These are phyloP conservation scores for Nautilus pompilius DNA, from an alignment of 1,140 invertebrate genomes.

Conservation along the genomic window DNA sequence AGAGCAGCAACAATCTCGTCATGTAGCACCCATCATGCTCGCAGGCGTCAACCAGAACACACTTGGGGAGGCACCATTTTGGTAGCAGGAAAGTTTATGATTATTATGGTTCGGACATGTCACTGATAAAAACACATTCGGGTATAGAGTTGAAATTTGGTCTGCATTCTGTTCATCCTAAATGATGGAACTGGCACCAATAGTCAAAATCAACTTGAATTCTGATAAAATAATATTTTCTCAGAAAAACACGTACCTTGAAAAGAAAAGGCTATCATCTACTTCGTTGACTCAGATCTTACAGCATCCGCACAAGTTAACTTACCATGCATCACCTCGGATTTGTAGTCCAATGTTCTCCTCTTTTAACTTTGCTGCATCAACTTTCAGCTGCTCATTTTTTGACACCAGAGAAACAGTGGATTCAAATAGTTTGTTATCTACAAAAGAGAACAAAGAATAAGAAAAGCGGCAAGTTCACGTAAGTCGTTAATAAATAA, in stretches of 20 bases:
- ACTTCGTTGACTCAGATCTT: too few relatives aligned
- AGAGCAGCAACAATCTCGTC: not conserved
- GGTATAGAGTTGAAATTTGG: too few relatives aligned
- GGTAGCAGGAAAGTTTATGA: not conserved
- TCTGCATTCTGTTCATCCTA: too few relatives aligned
- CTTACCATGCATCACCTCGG: constrained; percentile 35
- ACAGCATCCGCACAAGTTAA: too few relatives aligned
- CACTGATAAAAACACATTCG: too few relatives aligned
- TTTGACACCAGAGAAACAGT: constrained; percentile 73
- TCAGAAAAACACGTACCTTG: too few relatives aligned
- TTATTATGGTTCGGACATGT: too few relatives aligned
- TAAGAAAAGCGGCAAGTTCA: not conserved
- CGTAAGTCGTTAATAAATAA: not conserved
- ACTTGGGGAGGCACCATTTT: not conserved
- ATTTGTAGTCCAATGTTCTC: constrained; percentile 57
- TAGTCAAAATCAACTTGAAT: too few relatives aligned
- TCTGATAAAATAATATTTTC: too few relatives aligned
- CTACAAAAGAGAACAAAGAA: constrained; percentile 57
- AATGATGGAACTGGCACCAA: too few relatives aligned
- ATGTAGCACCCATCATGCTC: not conserved
- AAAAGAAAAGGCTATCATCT: too few relatives aligned
- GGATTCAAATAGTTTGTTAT: constrained; percentile 82
- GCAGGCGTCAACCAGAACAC: not conserved
- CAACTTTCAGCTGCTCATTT: constrained; percentile 78
- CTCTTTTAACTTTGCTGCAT: constrained; percentile 75